Base-by-base conservation (phyloP, 53 echinoderm and acorn worm species). In the Apostichopus leukothele region DNA sequence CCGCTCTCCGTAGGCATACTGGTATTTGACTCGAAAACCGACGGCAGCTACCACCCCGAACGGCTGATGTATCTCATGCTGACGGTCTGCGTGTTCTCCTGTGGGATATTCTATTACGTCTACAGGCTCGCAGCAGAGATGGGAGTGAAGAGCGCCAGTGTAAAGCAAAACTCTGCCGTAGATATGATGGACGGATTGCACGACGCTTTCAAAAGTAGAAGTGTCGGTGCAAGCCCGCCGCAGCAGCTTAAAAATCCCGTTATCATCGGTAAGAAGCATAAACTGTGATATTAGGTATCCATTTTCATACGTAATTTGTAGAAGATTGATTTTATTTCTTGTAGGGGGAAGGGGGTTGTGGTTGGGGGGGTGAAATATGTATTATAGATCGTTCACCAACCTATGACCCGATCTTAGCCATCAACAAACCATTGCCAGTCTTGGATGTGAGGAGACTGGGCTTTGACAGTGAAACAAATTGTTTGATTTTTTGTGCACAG, bases 1-100 rank as follows among this genome's bases (percentile, higher is more conserved):
- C 99, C 99, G 0, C 25, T 91, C 52, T 0, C 91, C 0, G 88
- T 96, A 4, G 98, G 98, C 5, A 52, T n/a, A 27, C 86, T 88
- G n/a, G 83, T 96, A 76, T 90, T 91, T 59, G 51, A 73, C 6
- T 50, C 11, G 8, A 23, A 76, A 50, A 88, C 89, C 9, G 52
- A 88, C 7, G 60, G 16, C 0, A 16, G 1, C 23, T 6, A 83
- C 4, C 89, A 91, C 25, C 92, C 92, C 0, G 92, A 85, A 52
- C 78, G 90, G 8, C 85, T 99, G 10, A 99, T 99, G 96, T 99
- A 99, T 74, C 18, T 91, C 67, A 96, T 93, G 86, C 71, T 91
- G 1, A 89, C 60, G 0, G 85, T 93, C 12, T 94, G 94, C 3
- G 50, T 87, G 0, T 12, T 76, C 0, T 94, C 93, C 0, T 68